These are phyloP conservation scores for Pinctada fucata DNA, from an alignment of 2,888 invertebrate species.

Conservation along the genomic window DNA sequence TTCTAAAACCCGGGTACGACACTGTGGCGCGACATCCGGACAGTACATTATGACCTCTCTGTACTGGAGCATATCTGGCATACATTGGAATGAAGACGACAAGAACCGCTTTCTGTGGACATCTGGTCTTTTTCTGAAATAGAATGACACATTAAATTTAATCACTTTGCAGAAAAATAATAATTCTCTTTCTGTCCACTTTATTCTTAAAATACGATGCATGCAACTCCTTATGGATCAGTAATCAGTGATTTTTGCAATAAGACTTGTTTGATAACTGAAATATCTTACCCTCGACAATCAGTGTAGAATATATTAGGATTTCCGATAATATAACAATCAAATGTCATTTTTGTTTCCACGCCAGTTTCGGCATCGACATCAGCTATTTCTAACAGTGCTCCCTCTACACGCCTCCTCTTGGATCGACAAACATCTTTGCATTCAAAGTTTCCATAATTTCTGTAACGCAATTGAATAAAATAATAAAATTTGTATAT, in stretches of 20 bases:
- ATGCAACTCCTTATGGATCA: too few relatives aligned
- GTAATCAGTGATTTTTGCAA: too few relatives aligned
- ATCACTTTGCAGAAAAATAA: too few relatives aligned
- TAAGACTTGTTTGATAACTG: too few relatives aligned
- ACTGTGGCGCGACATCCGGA: conserved; percentile 18
- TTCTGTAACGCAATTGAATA: background rate
- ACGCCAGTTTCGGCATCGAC: background rate
- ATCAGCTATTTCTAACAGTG: background rate
- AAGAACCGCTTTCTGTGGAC: background rate
- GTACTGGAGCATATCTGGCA: conserved; percentile 12
- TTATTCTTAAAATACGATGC: too few relatives aligned
- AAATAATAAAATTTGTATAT: background rate
- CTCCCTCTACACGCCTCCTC: conserved; percentile 1
- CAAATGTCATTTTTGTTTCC: background rate
- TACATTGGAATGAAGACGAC: conserved; percentile 3
- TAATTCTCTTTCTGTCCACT: too few relatives aligned
- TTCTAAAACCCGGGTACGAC: conserved; percentile 1
- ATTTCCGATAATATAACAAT: conserved; percentile 13
- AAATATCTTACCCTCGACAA: conserved; percentile 10
- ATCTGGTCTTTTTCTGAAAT: conserved; percentile 7
- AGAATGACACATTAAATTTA: too few relatives aligned
- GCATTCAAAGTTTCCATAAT: conserved; percentile 12
- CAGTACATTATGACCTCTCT: conserved; percentile 19
- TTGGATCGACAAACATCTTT: conserved; percentile 16
- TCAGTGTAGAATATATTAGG: conserved; percentile 18